phyloP scores from a whole-genome alignment of 1,140 invertebrate genomes.

The Drosophila varians region DNA sequence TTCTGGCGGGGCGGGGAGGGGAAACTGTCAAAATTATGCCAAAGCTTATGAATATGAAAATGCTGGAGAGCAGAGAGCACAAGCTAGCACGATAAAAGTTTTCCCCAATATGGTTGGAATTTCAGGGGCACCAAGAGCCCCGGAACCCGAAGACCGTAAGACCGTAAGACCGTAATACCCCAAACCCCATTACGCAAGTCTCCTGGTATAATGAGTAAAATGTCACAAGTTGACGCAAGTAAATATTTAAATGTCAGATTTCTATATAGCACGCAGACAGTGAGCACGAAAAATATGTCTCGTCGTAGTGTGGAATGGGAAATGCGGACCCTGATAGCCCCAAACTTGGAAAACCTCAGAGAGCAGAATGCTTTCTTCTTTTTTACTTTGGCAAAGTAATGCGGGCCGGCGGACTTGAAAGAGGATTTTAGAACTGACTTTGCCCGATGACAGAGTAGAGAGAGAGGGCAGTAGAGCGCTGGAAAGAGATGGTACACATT shows the following conservation, averaged over 20 bases:
- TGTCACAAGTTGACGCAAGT: slow-evolving; percentile 81
- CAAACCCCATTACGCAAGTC: slow-evolving; percentile 19
- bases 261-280: slow-evolving; percentile 47
- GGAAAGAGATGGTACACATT: neutral
- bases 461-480: neutral
- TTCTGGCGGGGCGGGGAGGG: slow-evolving; percentile 29
- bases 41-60: slow-evolving; percentile 79
- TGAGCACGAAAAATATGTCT: slow-evolving; percentile 67
- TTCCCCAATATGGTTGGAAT: slow-evolving; percentile 7
- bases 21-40: slow-evolving; percentile 80
- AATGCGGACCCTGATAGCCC: neutral
- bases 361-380: neutral
- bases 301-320: slow-evolving; percentile 56
- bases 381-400: slow-evolving; percentile 36
- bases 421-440: slow-evolving; percentile 56
- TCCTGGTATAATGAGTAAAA: slow-evolving; percentile 73
- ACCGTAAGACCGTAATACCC: slow-evolving; percentile 2
- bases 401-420: slow-evolving; percentile 63
- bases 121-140: slow-evolving; percentile 16
- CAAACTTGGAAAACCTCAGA: neutral
- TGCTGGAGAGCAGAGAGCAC: neutral
- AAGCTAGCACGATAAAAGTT: slow-evolving; percentile 59
- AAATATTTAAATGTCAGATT: slow-evolving; percentile 83
- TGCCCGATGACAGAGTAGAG: slow-evolving; percentile 3
- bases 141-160: too few species aligned